These are phyloP conservation scores for Hesperophylax magnus DNA, from an alignment of 1,140 invertebrate species.

Conservation along the genomic window DNA sequence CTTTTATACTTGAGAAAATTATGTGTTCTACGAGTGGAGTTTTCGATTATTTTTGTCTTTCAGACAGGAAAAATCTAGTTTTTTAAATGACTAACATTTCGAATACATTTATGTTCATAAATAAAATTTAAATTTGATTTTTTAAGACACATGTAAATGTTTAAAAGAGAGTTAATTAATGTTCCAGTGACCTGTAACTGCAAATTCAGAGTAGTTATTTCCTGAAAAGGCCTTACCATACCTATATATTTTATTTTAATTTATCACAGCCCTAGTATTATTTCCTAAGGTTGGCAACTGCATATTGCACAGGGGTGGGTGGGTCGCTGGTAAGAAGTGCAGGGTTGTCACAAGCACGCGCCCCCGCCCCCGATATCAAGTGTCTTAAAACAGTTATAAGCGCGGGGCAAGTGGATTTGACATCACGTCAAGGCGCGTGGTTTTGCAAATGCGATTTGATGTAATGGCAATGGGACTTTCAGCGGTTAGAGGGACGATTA, in stretches of 20 bases:
- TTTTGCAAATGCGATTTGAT: constrained; percentile 38
- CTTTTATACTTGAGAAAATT: too few relatives aligned
- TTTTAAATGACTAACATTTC: too few relatives aligned
- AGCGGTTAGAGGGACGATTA: background rate
- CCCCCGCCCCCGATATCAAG: constrained; percentile 6
- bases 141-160: too few relatives aligned
- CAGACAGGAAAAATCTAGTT: too few relatives aligned
- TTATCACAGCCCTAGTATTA: background rate
- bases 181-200: too few relatives aligned
- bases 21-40: too few relatives aligned
- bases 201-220: too few relatives aligned
- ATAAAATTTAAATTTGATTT: too few relatives aligned
- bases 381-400: constrained; percentile 30
- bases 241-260: background rate
- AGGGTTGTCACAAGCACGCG: constrained; percentile 43
- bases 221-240: too few relatives aligned
- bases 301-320: background rate
- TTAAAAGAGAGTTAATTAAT: too few relatives aligned
- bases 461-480: background rate
- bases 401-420: constrained; percentile 49
- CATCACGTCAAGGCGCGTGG: constrained; percentile 40
- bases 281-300: background rate
- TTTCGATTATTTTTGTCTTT: too few relatives aligned
- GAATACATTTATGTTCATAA: too few relatives aligned
- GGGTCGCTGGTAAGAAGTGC: constrained; percentile 2